Conservation (phyloP, 64 coral and sea anemone genomes). For the Pocillopora damicornis region DNA sequence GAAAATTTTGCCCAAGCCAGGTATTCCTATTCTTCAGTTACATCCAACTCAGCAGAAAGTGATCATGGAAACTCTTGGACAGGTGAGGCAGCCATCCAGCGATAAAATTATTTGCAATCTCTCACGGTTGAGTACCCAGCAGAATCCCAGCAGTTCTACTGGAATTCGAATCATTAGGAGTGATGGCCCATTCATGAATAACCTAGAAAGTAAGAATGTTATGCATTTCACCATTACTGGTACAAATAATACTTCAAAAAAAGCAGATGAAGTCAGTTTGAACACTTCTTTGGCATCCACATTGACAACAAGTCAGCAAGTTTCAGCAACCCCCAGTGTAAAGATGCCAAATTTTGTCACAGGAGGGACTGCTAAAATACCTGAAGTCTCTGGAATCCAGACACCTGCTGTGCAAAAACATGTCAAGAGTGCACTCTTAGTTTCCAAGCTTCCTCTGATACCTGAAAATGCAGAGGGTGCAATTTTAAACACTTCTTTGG, state of each 20-base stretch:
- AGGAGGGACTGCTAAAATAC: not conserved
- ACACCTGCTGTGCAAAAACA: not conserved
- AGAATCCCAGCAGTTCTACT: not conserved
- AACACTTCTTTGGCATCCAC: not conserved
- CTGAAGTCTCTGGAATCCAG: not conserved
- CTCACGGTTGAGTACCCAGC: slow-evolving; percentile 14
- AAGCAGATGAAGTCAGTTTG: not conserved
- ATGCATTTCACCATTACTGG: slow-evolving; percentile 47
- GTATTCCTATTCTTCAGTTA: slow-evolving; percentile 7
- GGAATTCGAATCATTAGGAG: slow-evolving; percentile 31
- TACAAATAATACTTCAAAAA: slow-evolving; percentile 47
- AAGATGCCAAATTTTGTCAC: not conserved
- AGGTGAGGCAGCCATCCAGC: slow-evolving; percentile 35
- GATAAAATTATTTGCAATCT: slow-evolving; percentile 39
- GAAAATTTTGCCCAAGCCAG: slow-evolving; percentile 33
- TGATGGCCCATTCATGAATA: slow-evolving; percentile 22
- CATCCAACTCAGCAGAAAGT: slow-evolving; percentile 20
- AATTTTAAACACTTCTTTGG: not conserved
- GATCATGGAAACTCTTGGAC: slow-evolving; percentile 15
- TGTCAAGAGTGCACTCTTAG: not conserved
- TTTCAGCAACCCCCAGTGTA: not conserved
- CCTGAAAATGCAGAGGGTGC: slow-evolving; percentile 5
- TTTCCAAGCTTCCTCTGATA: not conserved
- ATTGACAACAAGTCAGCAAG: not conserved
- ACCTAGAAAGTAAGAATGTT: slow-evolving; percentile 60